Evolutionary conservation across 2,888 invertebrate species (phyloP), one percentile per base, ranked within the genome.

Genomic region (Leptinotarsa peninsularis): DNA sequence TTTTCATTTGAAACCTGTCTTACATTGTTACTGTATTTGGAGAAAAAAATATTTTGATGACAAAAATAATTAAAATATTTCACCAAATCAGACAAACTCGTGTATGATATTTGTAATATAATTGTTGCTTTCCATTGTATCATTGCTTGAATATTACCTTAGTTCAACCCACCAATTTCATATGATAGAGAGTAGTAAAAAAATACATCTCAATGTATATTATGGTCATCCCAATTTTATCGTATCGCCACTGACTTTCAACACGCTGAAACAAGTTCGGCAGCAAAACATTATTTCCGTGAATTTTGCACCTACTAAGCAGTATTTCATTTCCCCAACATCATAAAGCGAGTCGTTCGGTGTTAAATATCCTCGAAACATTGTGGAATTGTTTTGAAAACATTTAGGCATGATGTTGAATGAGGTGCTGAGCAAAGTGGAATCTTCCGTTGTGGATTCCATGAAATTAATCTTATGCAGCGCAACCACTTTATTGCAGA

Each of bases 221-320:
- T 15, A 52, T 15, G n/a, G 52, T 7, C 52, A 52, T 14, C 15
- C 2, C 23, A 58, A 58, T 17, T 33, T 33, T 10, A 10, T 27
- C 43, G 43, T 63, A 10, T 5, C 63, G 43, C 43, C 63, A n/a
- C 2, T 63, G 63, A 17, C 17, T n/a, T n/a, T 33, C 27, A 33
- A 17, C 63, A n/a, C 4, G 43, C n/a, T 43, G 63, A 63, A 60
- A 70, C 70, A 58, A 58, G 70, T 58, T 21, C 5, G 49, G 21
- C 49, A 60, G 18, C 15, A 58, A 14, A 70, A 70, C 50, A 49
- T 43, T 49, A 13, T 49, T 70, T 49, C 49, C 43, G 54, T 27
- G 58, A 21, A 56, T 58, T 70, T 70, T 60, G 18, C 70, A 70
- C 70, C 58, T 70, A 70, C 58, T 70, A 70, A 70, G 60, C 60